Conservation (phyloP, 2,888 invertebrate genomes). For the Amblyjoppa proteus region DNA sequence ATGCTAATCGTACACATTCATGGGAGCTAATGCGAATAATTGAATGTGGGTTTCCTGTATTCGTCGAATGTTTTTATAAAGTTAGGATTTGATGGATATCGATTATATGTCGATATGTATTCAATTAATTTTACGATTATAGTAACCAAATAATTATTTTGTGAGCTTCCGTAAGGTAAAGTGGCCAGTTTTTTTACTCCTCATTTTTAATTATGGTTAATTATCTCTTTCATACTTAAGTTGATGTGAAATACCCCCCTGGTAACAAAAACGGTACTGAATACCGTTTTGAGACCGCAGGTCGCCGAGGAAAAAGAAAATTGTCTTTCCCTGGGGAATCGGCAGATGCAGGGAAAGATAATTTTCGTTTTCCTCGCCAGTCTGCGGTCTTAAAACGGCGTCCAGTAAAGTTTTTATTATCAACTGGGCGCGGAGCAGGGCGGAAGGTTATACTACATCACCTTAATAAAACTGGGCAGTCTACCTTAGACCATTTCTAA, state of each 20-base stretch:
- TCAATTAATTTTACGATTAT: neutral
- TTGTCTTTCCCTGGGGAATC: too few species aligned
- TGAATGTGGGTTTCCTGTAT: constrained; percentile 26
- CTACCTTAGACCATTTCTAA: constrained; percentile 5
- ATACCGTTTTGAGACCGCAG: too few species aligned
- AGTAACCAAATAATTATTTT: neutral
- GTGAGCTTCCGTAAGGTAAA: neutral
- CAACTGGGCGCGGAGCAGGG: too few species aligned
- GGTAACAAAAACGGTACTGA: too few species aligned
- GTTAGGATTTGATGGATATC: neutral
- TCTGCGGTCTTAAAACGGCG: too few species aligned
- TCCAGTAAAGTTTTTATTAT: too few species aligned
- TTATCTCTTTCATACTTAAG: neutral
- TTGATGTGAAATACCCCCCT: too few species aligned
- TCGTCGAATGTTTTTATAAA: constrained; percentile 31
- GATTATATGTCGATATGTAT: neutral
- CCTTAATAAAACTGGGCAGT: neutral
- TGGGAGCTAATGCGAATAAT: constrained; percentile 19
- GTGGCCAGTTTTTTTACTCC: neutral
- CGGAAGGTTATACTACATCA: too few species aligned
- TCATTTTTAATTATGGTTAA: neutral
- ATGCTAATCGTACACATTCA: constrained; percentile 39
- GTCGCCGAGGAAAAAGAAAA: too few species aligned
- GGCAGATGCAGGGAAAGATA: too few species aligned
- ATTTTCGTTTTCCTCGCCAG: too few species aligned